phyloP scores from a whole-genome alignment of 2,797 vertebrate species.

The Cossypha dichroa region DNA sequence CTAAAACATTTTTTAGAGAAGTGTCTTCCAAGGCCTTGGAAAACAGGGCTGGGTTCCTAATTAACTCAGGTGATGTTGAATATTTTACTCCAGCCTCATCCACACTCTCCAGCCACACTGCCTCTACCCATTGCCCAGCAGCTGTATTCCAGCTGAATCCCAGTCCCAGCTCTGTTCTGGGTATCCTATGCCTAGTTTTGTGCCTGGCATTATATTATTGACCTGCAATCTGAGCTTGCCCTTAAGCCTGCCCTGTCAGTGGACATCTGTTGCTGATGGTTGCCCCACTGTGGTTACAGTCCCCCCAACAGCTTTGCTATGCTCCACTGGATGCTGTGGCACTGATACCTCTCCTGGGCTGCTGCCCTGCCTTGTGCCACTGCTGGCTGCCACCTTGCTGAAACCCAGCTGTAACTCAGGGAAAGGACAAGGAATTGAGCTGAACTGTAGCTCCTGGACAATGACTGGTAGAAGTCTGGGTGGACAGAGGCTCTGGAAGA shows the following conservation, averaged over 20 bases:
- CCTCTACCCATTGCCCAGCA: neutral
- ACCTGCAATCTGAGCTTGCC: neutral
- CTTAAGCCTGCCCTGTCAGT: neutral
- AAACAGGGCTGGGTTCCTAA: neutral
- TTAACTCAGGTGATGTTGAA: neutral
- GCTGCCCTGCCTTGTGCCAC: neutral
- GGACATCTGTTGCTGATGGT: neutral
- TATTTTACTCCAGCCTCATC: neutral
- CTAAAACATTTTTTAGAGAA: neutral
- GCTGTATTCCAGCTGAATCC: neutral
- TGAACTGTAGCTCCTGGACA: neutral
- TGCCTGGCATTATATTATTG: neutral
- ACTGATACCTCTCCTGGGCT: neutral
- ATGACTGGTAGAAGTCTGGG: too few species aligned
- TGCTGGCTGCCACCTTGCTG: neutral
- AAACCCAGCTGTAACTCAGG: neutral
- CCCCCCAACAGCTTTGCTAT: neutral
- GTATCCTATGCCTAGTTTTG: neutral
- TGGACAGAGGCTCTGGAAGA: neutral
- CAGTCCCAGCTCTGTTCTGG: neutral
- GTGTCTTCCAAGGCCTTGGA: neutral
- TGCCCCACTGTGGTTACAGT: neutral
- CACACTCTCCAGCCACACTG: neutral
- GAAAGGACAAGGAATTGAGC: neutral
- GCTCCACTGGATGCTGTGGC: neutral